A percentile compares a stretch with the other conserved stretches of the same genome.
Conservation (phyloP, 2,113 vertebrate genomes). For the Toxotes jaculatrix region DNA sequence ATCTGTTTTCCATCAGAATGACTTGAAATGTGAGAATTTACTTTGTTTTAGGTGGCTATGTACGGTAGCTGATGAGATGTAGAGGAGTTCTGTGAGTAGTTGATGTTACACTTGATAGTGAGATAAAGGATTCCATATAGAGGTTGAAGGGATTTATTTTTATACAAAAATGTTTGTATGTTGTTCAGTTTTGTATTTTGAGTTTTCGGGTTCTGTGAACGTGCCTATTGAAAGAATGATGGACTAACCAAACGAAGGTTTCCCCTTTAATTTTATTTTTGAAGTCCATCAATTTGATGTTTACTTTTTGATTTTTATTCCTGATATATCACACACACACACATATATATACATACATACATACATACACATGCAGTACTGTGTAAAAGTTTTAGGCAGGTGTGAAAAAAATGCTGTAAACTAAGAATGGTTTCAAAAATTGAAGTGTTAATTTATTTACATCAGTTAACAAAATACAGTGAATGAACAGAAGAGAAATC, state of each 20-base stretch:
- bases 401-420: no score
- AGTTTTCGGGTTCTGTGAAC: slow-evolving; percentile 23
- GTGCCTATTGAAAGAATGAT: slow-evolving; percentile 20
- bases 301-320: not conserved
- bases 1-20: slow-evolving; percentile 11
- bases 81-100: slow-evolving; percentile 12
- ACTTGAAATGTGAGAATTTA: slow-evolving; percentile 26
- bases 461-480: no score
- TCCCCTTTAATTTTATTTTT: not conserved
- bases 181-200: slow-evolving; percentile 34
- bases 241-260: not conserved
- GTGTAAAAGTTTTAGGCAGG: no score
- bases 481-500: no score
- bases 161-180: slow-evolving; percentile 29
- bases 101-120: slow-evolving; percentile 22
- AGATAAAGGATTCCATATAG: not conserved
- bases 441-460: no score
- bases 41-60: slow-evolving; percentile 9
- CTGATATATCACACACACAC: no score
- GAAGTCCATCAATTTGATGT: not conserved
- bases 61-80: not conserved
- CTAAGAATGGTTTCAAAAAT: no score
- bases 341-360: no score
- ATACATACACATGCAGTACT: no score
- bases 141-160: slow-evolving; percentile 49